Evolutionary conservation across 2,888 invertebrate genomes (phyloP).

Genomic region (Pardosa pseudoannulata): DNA sequence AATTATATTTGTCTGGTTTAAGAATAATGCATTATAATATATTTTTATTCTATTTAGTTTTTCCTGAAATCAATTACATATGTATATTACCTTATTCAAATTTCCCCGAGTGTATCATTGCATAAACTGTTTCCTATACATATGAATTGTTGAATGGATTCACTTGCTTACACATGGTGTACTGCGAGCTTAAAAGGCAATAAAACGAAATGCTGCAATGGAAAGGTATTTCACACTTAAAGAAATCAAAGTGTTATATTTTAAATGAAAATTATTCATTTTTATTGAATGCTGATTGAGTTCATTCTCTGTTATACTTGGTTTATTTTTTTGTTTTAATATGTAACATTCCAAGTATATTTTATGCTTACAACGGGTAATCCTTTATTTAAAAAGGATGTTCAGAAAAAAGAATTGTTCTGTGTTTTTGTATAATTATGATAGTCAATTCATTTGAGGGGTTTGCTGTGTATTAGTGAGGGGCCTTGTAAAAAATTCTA

Average conservation of each 20-base stretch:
- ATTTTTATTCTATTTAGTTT: too few species aligned
- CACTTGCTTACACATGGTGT: too few species aligned
- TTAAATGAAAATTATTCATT: too few species aligned
- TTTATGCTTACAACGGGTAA: slow-evolving; percentile 58
- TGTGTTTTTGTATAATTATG: slow-evolving; percentile 18
- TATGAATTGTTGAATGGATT: too few species aligned
- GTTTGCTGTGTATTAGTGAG: slow-evolving; percentile 28
- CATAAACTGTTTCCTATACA: too few species aligned
- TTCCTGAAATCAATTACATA: too few species aligned
- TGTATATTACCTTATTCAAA: too few species aligned
- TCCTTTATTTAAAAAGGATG: slow-evolving; percentile 16
- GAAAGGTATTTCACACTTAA: background rate
- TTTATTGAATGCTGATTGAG: background rate
- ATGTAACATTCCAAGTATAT: slow-evolving; percentile 29
- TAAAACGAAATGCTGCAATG: background rate
- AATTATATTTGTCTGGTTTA: too few species aligned
- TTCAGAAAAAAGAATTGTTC: background rate
- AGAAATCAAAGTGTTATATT: background rate
- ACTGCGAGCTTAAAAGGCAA: too few species aligned
- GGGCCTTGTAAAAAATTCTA: slow-evolving; percentile 57
- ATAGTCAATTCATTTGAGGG: slow-evolving; percentile 15
- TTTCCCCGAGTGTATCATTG: too few species aligned
- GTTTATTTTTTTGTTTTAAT: background rate
- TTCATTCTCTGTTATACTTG: background rate
- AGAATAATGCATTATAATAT: too few species aligned